Conservation (phyloP, 1,140 invertebrate genomes). For the Camponotus floridanus region DNA sequence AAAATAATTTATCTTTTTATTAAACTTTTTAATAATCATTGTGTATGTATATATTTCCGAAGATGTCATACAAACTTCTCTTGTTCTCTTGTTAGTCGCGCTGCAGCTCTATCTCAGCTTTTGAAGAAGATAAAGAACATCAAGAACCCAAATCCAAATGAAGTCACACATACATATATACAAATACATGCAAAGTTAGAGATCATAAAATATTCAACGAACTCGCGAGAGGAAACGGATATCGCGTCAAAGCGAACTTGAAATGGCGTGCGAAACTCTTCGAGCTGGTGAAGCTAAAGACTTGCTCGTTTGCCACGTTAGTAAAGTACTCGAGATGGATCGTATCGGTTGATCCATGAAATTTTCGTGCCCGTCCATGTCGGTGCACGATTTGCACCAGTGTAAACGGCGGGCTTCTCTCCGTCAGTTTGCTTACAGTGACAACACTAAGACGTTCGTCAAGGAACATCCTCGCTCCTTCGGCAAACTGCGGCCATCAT, state of each 20-base stretch:
- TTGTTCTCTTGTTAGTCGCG: neutral
- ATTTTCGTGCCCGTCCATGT: constrained; percentile 39
- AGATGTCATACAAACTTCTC: neutral
- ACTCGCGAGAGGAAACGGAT: constrained; percentile 23
- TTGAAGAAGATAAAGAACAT: neutral
- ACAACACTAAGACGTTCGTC: constrained; percentile 54
- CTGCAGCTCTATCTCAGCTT: neutral
- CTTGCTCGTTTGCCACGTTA: constrained; percentile 40
- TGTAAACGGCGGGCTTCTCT: constrained; percentile 50
- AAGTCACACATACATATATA: neutral
- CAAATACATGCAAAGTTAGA: constrained; percentile 9
- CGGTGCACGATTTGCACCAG: neutral
- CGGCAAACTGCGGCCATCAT: constrained; percentile 61
- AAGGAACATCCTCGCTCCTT: constrained; percentile 46
- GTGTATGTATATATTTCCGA: neutral
- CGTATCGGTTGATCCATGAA: constrained; percentile 57
- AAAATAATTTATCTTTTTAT: neutral
- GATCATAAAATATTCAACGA: constrained; percentile 53
- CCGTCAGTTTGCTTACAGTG: constrained; percentile 33
- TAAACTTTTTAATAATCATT: no score
- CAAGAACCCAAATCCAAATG: neutral
- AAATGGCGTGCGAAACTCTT: constrained; percentile 21
- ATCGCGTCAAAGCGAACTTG: constrained; percentile 30
- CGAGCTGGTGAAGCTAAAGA: constrained; percentile 21
- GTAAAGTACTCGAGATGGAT: constrained; percentile 32